Conservation (phyloP, 2,797 vertebrate species). For the Apodemus agrarius region DNA sequence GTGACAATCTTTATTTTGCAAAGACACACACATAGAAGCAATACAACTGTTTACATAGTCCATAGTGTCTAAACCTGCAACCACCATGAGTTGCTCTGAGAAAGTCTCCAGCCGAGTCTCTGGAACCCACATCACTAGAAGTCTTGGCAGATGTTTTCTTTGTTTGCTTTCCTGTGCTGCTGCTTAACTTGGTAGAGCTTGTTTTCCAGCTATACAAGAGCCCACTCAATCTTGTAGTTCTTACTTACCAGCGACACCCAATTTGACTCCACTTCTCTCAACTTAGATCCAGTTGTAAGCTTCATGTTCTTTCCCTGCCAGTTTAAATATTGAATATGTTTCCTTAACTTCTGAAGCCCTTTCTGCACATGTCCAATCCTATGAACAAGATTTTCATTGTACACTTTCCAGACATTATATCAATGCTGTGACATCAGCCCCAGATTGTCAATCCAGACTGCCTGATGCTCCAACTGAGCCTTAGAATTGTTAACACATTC, state of each 20-base stretch:
- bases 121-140: background rate
- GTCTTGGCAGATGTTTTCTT: slow-evolving; percentile 97
- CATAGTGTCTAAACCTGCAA: background rate
- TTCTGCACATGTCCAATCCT: too few species aligned
- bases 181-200: slow-evolving; percentile 94
- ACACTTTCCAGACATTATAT: too few species aligned
- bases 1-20: slow-evolving; percentile 78
- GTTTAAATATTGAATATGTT: slow-evolving; percentile 98
- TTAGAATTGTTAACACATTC: too few species aligned
- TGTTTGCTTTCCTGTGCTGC: slow-evolving; percentile 97
- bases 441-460: too few species aligned
- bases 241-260: slow-evolving; percentile 99
- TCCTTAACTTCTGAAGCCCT: slow-evolving; percentile 85
- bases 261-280: slow-evolving; percentile 97
- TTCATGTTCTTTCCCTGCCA: slow-evolving; percentile 99
- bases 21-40: background rate
- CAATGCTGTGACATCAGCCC: too few species aligned
- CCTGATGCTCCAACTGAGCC: too few species aligned
- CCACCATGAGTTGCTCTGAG: background rate
- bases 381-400: too few species aligned
- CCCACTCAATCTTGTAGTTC: slow-evolving; percentile 98
- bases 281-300: slow-evolving; percentile 95
- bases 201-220: slow-evolving; percentile 97
- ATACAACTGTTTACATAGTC: background rate
- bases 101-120: background rate